phyloP scores from a whole-genome alignment of 2,888 invertebrate species.

The Drosophila nr. fundita region DNA sequence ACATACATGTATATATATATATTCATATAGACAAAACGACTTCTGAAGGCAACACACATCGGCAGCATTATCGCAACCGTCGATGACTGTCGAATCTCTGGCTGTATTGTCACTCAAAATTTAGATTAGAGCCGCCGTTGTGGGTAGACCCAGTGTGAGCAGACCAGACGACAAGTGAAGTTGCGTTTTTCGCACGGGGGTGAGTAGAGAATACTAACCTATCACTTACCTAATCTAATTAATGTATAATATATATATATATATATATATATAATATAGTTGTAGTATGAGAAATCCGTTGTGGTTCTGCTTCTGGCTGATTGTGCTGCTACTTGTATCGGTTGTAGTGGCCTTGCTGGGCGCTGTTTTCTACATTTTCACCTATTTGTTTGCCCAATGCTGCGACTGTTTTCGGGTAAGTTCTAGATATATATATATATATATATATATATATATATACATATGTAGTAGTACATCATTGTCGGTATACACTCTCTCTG shows the following conservation, averaged over 20 bases:
- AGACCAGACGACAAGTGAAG: slow-evolving; percentile 17
- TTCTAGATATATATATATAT: background rate
- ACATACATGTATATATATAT: background rate
- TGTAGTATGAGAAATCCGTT: slow-evolving; percentile 42
- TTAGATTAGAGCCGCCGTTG: slow-evolving; percentile 6
- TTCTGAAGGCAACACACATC: slow-evolving; percentile 1
- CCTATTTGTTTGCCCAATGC: slow-evolving; percentile 41
- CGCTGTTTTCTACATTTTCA: slow-evolving; percentile 37
- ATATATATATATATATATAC: too few species aligned
- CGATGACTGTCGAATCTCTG: background rate
- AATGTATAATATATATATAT: background rate
- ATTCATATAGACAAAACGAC: background rate
- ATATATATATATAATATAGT: background rate
- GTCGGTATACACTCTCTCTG: background rate
- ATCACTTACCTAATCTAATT: background rate
- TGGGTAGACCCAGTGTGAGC: slow-evolving; percentile 17
- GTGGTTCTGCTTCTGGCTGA: slow-evolving; percentile 49
- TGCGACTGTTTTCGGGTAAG: slow-evolving; percentile 46
- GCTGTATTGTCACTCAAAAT: slow-evolving; percentile 12
- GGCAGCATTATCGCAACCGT: background rate
- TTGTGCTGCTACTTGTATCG: slow-evolving; percentile 33
- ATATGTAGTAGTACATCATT: background rate
- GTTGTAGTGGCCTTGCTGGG: slow-evolving; percentile 36
- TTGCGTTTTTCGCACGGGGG: slow-evolving; percentile 11
- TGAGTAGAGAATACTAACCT: background rate